Percentiles rank a stretch among this genome's conserved stretches.
phyloP scores from a whole-genome alignment of 2,113 vertebrate species.

The Silurus asotus region DNA sequence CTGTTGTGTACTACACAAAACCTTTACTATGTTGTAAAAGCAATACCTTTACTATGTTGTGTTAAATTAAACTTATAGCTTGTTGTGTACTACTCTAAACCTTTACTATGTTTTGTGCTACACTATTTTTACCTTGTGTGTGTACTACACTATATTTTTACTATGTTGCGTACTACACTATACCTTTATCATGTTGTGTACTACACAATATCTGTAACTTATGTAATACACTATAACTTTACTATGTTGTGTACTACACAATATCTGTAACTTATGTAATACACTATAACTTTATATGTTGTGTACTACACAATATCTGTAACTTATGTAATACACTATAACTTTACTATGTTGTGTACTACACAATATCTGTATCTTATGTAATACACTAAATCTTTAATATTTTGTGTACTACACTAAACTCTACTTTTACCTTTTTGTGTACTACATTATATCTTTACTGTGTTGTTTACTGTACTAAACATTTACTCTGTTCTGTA shows the following conservation, averaged over 20 bases:
- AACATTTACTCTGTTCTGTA: background rate
- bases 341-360: background rate
- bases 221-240: background rate
- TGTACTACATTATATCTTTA: background rate
- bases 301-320: no score
- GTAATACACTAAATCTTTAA: background rate
- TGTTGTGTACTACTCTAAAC: background rate
- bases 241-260: background rate
- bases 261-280: no score
- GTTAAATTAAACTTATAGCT: background rate
- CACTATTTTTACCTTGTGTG: background rate
- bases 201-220: no score
- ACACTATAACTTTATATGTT: background rate
- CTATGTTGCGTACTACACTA: background rate
- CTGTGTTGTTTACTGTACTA: background rate
- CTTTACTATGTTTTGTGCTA: background rate
- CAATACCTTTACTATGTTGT: background rate
- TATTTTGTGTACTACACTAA: background rate
- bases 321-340: no score
- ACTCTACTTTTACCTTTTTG: no score
- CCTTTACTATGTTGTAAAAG: background rate
- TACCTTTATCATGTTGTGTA: background rate
- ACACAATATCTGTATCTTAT: background rate
- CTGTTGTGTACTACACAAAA: background rate
- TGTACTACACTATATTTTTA: background rate